phyloP scores from a whole-genome alignment of 2,888 invertebrate species.

The Drosophila mayaguana region DNA sequence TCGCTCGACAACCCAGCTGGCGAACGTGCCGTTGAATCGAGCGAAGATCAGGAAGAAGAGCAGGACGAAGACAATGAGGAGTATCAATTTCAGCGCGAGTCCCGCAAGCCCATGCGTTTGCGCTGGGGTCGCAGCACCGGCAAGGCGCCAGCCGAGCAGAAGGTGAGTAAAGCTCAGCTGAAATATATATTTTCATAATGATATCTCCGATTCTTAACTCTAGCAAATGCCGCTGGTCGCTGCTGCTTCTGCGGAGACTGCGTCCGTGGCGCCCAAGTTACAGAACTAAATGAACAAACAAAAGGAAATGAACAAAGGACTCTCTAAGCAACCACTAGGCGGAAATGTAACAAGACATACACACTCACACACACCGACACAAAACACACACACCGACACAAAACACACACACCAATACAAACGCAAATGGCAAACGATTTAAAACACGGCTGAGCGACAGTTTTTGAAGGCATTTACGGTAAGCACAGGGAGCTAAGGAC shows the following conservation, averaged over 20 bases:
- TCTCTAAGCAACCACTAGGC: slow-evolving; percentile 29
- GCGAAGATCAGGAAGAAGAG: neutral
- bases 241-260: slow-evolving; percentile 32
- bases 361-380: slow-evolving; percentile 25
- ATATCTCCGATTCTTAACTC: neutral
- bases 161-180: slow-evolving; percentile 37
- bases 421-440: slow-evolving; percentile 24
- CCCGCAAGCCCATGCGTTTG: slow-evolving; percentile 83
- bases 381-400: slow-evolving; percentile 22
- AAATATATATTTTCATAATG: neutral
- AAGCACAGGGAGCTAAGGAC: slow-evolving; percentile 37
- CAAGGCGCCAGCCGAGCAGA: slow-evolving; percentile 60
- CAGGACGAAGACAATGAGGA: slow-evolving; percentile 28
- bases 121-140: slow-evolving; percentile 84
- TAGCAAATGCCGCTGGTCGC: slow-evolving; percentile 22
- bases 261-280: slow-evolving; percentile 48
- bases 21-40: slow-evolving; percentile 1
- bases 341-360: slow-evolving; percentile 24
- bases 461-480: slow-evolving; percentile 53
- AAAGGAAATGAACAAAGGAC: slow-evolving; percentile 32
- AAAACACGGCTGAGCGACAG: slow-evolving; percentile 38
- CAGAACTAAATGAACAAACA: slow-evolving; percentile 54
- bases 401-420: slow-evolving; percentile 26
- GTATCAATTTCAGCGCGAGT: slow-evolving; percentile 78
- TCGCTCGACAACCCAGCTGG: slow-evolving; percentile 51